These are phyloP conservation scores for Carduelis carduelis DNA, from an alignment of 2,797 vertebrate genomes.

Conservation along the genomic window DNA sequence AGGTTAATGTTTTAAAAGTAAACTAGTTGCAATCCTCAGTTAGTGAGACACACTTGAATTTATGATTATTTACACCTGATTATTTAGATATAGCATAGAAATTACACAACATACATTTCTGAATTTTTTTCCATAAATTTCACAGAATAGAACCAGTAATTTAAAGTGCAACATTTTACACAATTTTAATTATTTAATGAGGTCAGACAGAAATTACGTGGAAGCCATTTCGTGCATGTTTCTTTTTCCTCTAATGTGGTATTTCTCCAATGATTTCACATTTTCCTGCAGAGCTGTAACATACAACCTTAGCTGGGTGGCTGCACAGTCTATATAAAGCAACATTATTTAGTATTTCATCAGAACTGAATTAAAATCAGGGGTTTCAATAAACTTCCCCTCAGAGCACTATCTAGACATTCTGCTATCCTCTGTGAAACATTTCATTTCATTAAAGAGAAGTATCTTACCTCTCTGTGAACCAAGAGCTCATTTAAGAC, in stretches of 20 bases:
- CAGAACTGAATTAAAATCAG: not conserved
- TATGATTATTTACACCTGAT: not conserved
- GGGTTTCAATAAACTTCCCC: not conserved
- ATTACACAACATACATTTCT: not conserved
- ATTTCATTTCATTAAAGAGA: not conserved
- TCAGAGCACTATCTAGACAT: not conserved
- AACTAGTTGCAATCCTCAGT: slow-evolving; percentile 48
- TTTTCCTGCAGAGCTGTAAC: not conserved
- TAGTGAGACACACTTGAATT: not conserved
- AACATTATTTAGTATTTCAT: not conserved
- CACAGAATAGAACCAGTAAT: no score
- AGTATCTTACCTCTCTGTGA: not conserved
- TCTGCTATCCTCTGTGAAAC: not conserved
- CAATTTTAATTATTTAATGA: not conserved
- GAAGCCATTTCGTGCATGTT: not conserved
- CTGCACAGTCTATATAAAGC: fast-evolving
- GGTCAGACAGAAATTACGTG: not conserved
- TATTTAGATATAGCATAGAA: not conserved
- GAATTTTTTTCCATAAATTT: no score
- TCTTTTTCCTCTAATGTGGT: not conserved
- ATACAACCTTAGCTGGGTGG: fast-evolving
- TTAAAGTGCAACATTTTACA: not conserved
- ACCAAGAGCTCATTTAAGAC: not conserved
- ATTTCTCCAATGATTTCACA: not conserved
- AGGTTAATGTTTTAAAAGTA: slow-evolving; percentile 58